Conservation (phyloP, 92 coral and sea anemone species). For the Phenganax stokvisi region DNA sequence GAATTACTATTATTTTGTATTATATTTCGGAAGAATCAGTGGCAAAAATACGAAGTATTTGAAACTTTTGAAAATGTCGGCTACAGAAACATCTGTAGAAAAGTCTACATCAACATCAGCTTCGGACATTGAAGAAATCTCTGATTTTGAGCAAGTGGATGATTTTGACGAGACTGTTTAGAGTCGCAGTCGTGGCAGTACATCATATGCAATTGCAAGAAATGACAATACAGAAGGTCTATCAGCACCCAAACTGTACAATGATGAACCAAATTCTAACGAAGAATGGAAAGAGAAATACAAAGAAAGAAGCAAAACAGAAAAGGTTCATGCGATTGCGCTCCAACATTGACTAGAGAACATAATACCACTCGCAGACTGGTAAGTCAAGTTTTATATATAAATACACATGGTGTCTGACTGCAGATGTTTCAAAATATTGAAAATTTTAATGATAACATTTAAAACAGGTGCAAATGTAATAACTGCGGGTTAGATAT, state of each 20-base stretch:
- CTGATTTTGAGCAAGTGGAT: constrained; percentile 15
- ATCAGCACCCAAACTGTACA: background rate
- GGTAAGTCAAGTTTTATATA: background rate
- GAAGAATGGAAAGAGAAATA: constrained; percentile 15
- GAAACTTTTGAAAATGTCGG: background rate
- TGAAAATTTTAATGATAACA: background rate
- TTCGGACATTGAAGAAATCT: background rate
- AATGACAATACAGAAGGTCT: background rate
- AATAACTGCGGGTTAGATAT: constrained; percentile 17
- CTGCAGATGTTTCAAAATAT: background rate
- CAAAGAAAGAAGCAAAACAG: constrained; percentile 2
- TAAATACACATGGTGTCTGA: background rate
- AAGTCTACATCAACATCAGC: background rate
- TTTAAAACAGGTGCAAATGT: constrained; percentile 21
- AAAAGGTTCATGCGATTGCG: background rate
- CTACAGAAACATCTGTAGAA: constrained; percentile 6
- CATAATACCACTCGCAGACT: background rate
- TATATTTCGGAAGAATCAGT: too few species aligned
- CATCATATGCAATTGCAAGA: background rate
- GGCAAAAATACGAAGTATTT: too few species aligned
- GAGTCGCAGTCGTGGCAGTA: background rate
- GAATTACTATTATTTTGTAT: too few species aligned
- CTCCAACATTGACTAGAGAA: background rate
- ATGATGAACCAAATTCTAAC: background rate
- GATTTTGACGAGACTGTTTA: background rate